These are phyloP conservation scores for Ailuropoda melanoleuca DNA, from an alignment of 2,113 vertebrate genomes.

Conservation along the genomic window DNA sequence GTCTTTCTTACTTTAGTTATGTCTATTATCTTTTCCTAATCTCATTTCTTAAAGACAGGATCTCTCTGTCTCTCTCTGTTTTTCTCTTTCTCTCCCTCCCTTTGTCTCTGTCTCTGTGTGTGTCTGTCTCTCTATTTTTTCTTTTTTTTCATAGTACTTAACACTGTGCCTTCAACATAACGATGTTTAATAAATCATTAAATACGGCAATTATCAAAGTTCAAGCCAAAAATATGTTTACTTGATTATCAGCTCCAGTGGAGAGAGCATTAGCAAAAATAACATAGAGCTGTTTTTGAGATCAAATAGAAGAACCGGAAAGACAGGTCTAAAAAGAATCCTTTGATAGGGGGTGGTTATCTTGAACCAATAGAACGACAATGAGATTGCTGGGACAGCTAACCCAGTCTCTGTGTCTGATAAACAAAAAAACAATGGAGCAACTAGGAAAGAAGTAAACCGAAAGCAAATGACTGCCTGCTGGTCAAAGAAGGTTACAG, in stretches of 20 bases:
- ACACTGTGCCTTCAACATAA: background rate
- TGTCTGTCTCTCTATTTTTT: background rate
- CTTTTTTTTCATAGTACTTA: background rate
- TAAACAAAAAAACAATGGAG: background rate
- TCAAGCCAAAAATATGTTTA: background rate
- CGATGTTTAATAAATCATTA: background rate
- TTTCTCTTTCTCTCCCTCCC: background rate
- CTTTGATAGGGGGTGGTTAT: background rate
- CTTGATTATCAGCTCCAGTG: background rate
- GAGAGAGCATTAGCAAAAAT: background rate
- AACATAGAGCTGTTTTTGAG: slow-evolving; percentile 29
- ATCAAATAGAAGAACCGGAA: slow-evolving; percentile 29
- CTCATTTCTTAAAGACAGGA: background rate
- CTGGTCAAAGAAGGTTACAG: background rate
- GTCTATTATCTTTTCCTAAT: background rate
- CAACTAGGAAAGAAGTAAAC: background rate
- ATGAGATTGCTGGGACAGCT: background rate
- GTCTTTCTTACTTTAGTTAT: background rate
- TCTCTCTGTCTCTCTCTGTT: background rate
- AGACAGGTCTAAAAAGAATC: background rate
- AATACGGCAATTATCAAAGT: background rate
- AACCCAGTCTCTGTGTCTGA: background rate
- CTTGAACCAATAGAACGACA: background rate
- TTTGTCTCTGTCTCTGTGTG: background rate
- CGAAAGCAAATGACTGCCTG: background rate